Percentiles rank a stretch among this genome's conserved stretches.
Evolutionary conservation across 2,797 vertebrate genomes (phyloP).

Genomic region (Amazona ochrocephala): DNA sequence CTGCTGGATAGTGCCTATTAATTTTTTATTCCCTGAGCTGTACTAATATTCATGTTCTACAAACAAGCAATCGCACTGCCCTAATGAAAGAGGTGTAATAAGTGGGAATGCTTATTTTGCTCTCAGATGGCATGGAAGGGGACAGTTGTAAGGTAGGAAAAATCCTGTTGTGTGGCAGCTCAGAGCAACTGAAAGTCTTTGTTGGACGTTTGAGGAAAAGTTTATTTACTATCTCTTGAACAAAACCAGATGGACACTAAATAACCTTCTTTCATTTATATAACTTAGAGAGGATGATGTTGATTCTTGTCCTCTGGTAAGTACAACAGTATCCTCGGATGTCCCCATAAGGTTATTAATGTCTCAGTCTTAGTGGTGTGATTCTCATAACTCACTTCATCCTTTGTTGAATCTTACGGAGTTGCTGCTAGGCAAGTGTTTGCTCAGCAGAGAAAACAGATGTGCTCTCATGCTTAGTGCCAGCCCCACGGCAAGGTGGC

Average conservation of each 20-base stretch:
- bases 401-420: neutral
- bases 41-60: neutral
- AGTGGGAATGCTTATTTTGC: neutral
- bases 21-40: slow-evolving; percentile 2
- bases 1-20: slow-evolving; percentile 54
- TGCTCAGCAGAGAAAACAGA: neutral
- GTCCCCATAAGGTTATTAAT: neutral
- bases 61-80: neutral
- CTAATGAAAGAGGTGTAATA: neutral
- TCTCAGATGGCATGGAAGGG: neutral
- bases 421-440: neutral
- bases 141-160: neutral
- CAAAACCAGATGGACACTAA: neutral
- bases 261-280: slow-evolving; percentile 7
- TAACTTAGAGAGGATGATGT: neutral
- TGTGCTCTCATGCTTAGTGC: neutral
- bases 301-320: neutral
- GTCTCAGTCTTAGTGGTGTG: neutral
- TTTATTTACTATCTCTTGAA: slow-evolving; percentile 9
- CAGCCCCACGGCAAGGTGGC: neutral
- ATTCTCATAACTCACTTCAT: neutral
- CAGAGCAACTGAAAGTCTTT: neutral
- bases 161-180: neutral
- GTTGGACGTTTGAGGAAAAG: neutral
- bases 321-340: neutral